Base-by-base conservation (phyloP, 35 echinoderm and acorn worm species). In the Lytechinus variegatus region DNA sequence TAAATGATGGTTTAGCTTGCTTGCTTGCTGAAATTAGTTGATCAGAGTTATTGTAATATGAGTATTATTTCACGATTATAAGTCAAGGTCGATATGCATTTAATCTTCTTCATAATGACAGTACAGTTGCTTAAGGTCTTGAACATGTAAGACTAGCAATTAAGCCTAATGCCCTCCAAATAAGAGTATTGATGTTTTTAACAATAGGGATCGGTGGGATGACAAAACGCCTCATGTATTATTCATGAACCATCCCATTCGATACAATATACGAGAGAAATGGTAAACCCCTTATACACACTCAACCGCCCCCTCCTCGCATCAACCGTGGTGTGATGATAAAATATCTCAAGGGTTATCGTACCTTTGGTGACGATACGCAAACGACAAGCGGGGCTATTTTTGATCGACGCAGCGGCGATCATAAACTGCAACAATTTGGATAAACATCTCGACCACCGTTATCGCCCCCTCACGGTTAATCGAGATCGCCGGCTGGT, bases 141-240 rank as follows among this genome's bases (percentile, higher is more conserved):
- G 0, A 3, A 79, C 8, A 7, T 79, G 19, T 79, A 5, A 79
- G 66, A 79, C 66, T n/a, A 79, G 66, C 66, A n/a, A 79, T n/a
- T 79, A 79, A 79, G 14, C 19, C 66, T 24, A n/a, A 24, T 79
- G 66, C 24, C 66, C 66, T 79, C 66, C 66, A 90, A 90, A 11
- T 54, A 54, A 90, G 88, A 90, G 27, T 90, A 90, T 90, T 44
- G 88, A 90, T 90, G 24, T 54, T 10, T 14, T 44, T 10, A 54
- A 90, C 88, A 90, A 90, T 52, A 90, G 88, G 29, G 52, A 54
- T 90, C 88, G 88, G 27, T 90, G 29, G 88, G 29, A 52, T 90
- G 88, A 90, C 88, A 90, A 90, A n/a, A 90, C 29, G 21, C n/a
- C 88, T 90, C 88, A 90, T 90, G 88, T 12, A 90, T 90, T 90